Base-by-base conservation (phyloP, 2,888 invertebrate genomes). In the Gari tellinella region DNA sequence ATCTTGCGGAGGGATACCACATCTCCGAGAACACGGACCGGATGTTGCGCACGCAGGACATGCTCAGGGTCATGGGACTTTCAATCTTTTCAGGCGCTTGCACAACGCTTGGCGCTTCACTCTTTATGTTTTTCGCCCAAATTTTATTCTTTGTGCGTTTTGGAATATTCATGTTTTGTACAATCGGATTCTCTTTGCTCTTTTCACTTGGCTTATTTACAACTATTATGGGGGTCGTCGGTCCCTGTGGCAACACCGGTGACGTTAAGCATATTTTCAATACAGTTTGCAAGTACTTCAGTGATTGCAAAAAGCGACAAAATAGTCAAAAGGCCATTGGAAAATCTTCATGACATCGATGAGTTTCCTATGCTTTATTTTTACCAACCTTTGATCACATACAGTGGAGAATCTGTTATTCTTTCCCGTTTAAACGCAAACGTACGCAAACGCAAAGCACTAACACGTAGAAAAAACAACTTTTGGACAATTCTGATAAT, bases 61-160 rank as follows among this genome's bases (percentile, higher is more conserved):
- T 87, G 83, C 72, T 90, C 25, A 86, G 86, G 41, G 77, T 83
- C 56, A 81, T 88, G 67, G 90, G 87, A 8, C 73, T 86, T 7
- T 90, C 90, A 14, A 85, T 90, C 2, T 63, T 90, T 21, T 86
- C 88, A 0, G 90, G 89, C 1, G 89, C 89, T 5, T 69, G 70
- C 58, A 87, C 88, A 8, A 90, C 90, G 0, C 61, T 88, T n/a
- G 90, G 90, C 0, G 89, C 90, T 0, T 86, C 89, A 0, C 23
- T 86, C 12, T 90, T 90, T 72, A 88, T 90, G 89, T 73, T 90
- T 46, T 84, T 87, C 31, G 89, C 88, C 7, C 72, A 88, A 61
- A 88, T 90, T 56, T 78, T 80, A 72, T 90, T 90, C 62, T 87
- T 90, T 64, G 74, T 88, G 45, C 85, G 88, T 73, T 90, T 90